These are phyloP conservation scores for Chouioia cunea DNA, from an alignment of 2,888 invertebrate species.

Conservation along the genomic window DNA sequence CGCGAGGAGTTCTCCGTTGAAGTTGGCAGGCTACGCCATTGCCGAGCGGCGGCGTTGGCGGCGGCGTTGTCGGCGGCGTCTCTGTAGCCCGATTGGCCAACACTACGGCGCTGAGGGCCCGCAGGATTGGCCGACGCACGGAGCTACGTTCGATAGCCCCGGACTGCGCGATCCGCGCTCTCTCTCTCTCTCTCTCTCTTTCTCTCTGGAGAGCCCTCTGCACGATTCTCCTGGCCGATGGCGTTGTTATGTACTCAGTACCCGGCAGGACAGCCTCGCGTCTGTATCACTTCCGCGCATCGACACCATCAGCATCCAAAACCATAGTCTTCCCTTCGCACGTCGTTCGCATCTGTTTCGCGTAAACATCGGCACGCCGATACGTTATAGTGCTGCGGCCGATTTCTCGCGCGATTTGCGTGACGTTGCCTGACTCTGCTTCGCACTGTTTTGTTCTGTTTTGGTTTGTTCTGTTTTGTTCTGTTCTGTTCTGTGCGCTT, in stretches of 20 bases:
- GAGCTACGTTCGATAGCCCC: slow-evolving; percentile 66
- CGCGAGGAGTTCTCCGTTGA: no score
- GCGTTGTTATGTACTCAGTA: slow-evolving; percentile 65
- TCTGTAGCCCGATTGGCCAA: slow-evolving; percentile 52
- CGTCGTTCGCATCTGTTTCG: slow-evolving; percentile 5
- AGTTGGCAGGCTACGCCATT: slow-evolving; percentile 38
- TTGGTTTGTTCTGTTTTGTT: slow-evolving; percentile 7
- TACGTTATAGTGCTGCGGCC: no score
- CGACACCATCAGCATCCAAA: no score
- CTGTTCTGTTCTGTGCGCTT: background rate
- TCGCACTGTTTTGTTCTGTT: background rate
- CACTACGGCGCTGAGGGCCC: slow-evolving; percentile 53
- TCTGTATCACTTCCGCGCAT: slow-evolving; percentile 58
- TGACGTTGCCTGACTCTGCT: no score
- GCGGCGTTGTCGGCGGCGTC: slow-evolving; percentile 30
- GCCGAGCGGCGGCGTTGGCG: slow-evolving; percentile 2
- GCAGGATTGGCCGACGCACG: slow-evolving; percentile 57
- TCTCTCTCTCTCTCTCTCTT: slow-evolving; percentile 23
- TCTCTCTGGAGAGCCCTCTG: slow-evolving; percentile 15
- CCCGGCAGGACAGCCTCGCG: slow-evolving; percentile 63
- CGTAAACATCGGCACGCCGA: no score
- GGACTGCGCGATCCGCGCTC: slow-evolving; percentile 36
- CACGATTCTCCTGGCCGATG: slow-evolving; percentile 46
- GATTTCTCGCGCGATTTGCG: no score
- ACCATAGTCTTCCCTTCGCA: slow-evolving; percentile 33